Conservation (phyloP, 2,113 vertebrate species). For the Macquaria ambigua region DNA sequence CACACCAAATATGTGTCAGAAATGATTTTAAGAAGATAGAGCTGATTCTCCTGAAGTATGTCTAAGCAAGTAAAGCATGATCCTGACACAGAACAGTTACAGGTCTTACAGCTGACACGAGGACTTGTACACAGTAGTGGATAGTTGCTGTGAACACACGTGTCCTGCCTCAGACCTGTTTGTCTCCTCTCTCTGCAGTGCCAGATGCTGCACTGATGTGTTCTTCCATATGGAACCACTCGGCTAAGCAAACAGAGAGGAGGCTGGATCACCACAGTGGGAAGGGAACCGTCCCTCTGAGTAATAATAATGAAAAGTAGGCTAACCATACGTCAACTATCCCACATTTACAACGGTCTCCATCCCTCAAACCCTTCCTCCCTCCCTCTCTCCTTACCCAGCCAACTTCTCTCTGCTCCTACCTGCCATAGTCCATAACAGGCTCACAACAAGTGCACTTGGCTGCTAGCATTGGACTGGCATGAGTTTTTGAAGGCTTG, state of each 20-base stretch:
- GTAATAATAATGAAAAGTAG: conserved; percentile 83
- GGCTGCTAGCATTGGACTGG: not conserved
- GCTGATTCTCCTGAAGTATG: not conserved
- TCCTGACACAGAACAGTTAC: conserved; percentile 20
- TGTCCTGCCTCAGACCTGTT: conserved; percentile 66
- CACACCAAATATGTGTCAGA: not conserved
- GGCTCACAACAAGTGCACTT: conserved; percentile 73
- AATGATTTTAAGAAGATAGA: not conserved
- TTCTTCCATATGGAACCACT: conserved; percentile 86
- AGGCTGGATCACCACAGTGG: conserved; percentile 80
- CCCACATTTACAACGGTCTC: conserved; percentile 61
- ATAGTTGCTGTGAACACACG: conserved; percentile 56
- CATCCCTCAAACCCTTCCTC: conserved; percentile 37
- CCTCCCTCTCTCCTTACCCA: conserved; percentile 6
- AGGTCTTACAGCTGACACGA: conserved; percentile 42
- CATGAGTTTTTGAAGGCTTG: not conserved
- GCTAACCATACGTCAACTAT: conserved; percentile 79
- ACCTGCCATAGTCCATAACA: conserved; percentile 57
- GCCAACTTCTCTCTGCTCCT: conserved; percentile 17
- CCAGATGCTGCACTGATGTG: conserved; percentile 81
- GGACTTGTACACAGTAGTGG: conserved; percentile 60
- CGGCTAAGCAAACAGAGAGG: conserved; percentile 83
- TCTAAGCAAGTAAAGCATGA: conserved; percentile 22
- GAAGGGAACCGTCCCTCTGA: conserved; percentile 79
- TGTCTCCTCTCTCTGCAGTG: conserved; percentile 62